Evolutionary conservation across 2,888 invertebrate species (phyloP), one percentile per base, ranked within the genome.

Genomic region (Hyposoter dolosus): DNA sequence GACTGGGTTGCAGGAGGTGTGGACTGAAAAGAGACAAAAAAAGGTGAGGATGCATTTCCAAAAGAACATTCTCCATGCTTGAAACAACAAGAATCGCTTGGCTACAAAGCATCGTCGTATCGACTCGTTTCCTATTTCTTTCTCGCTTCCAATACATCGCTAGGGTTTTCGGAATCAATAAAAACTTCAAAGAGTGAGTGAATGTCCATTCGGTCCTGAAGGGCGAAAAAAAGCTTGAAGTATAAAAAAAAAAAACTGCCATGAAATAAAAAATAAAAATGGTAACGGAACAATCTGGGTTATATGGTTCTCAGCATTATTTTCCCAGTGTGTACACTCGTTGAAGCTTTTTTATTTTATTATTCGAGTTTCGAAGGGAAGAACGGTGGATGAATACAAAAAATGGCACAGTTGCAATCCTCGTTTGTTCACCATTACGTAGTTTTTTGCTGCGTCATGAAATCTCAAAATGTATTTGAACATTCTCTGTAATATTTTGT

Each of bases 11-110:
- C 35, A 12, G 56, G 40, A 45, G 45, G 78, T 68, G 56, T 32
- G 56, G 69, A 50, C 78, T 56, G 40, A 23, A 19, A 15, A 43
- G 5, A 23, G 19, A 23, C 35, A 66, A 63, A 76, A 35, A 56
- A 76, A 60, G 35, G n/a, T 65, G 60, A 78, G 35, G 45, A 65
- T 35, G 47, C 43, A 71, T 80, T 80, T 80, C 43, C 78, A 75
- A 78, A 78, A 63, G 40, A 53, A 68, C 19, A 40, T 66, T 23
- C 56, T 63, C 43, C 35, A 65, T 45, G 35, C 15, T 50, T 23
- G 50, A 28, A 15, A 53, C 69, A 50, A 28, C 74, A 12, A 43
- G 72, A 65, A 12, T 17, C 56, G 17, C 43, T 81, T 66, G 63
- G 40, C 50, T 35, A 81, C 50, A 74, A 63, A 81, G 50, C n/a